Base-by-base conservation (phyloP, 1,140 invertebrate species). In the Drosophila hydei region DNA sequence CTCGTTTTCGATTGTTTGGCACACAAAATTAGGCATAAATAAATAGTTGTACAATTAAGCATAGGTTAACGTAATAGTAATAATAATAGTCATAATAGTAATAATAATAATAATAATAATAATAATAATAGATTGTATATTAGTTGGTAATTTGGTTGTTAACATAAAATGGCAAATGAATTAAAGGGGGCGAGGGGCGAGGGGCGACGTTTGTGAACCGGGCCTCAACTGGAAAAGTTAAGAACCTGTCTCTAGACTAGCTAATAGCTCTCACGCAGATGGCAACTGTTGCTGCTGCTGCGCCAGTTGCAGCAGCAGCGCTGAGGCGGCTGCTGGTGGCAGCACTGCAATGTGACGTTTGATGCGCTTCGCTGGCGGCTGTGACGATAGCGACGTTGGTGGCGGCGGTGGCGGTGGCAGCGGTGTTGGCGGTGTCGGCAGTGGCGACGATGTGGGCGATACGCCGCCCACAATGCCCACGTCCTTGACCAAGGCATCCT, bases 401-500 rank as follows among this genome's bases (percentile, higher is more conserved):
- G 25, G 30, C 14, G 60, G 12, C n/a, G 23, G 4, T 12, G 58
- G 12, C 23, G 18, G n/a, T 12, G 33, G 11, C 21, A 11, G 4
- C 14, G 40, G 36, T 30, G 23, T 12, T 18, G 55, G 18, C 27
- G 36, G 12, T 16, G 18, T 1, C 8, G 65, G 9, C 11, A 48
- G 8, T 12, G 23, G 19, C 9, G 16, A 23, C 11, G 56, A 12
- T 42, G 60, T 62, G 2, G 76, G 73, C 30, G 77, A 60, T 6
- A 67, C 21, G 6, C 64, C 83, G 48, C 78, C 83, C 30, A 87
- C 83, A 51, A 87, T 72, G 54, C 78, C 75, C 52, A 87, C 83
- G 68, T 83, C 83, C 58, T 64, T 83, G 50, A 61, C 68, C 72
- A 87, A 83, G 68, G 78, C 75, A 88, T 83, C 78, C 58, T 81